phyloP scores from a whole-genome alignment of 2,797 vertebrate species.

The Enteromius anoplus region DNA sequence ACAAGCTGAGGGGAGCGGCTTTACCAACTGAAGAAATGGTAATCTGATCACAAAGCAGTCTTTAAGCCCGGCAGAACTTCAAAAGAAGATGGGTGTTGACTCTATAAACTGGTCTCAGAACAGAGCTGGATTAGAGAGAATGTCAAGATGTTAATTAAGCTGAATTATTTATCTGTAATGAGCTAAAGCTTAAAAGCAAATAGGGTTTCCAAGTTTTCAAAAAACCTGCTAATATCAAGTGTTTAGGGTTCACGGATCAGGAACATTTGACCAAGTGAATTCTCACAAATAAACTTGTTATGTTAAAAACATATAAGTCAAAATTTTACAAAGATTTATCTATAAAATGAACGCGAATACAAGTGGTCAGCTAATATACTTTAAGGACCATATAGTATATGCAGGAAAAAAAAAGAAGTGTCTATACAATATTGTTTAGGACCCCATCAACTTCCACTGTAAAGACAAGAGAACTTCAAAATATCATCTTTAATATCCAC shows the following conservation, averaged over 20 bases:
- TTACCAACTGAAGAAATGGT: slow-evolving; percentile 42
- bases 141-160: slow-evolving; percentile 28
- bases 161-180: slow-evolving; percentile 30
- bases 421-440: background rate
- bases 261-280: background rate
- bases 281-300: background rate
- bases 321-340: background rate
- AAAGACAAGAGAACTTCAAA: background rate
- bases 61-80: slow-evolving; percentile 29
- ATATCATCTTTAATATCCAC: background rate
- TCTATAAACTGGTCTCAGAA: slow-evolving; percentile 42
- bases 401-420: too few relatives aligned
- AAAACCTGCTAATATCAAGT: background rate
- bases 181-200: slow-evolving; percentile 16
- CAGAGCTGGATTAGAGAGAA: slow-evolving; percentile 37
- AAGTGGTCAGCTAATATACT: background rate
- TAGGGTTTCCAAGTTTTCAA: background rate
- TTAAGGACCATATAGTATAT: background rate
- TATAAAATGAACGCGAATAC: background rate
- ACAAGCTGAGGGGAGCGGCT: slow-evolving; percentile 58
- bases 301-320: background rate
- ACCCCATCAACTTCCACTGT: background rate
- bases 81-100: slow-evolving; percentile 32
- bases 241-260: background rate
- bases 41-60: slow-evolving; percentile 59